Percentiles rank a stretch among this genome's conserved stretches.
Evolutionary conservation across 2,113 vertebrate genomes (phyloP).

Genomic region (Oxyura jamaicensis): DNA sequence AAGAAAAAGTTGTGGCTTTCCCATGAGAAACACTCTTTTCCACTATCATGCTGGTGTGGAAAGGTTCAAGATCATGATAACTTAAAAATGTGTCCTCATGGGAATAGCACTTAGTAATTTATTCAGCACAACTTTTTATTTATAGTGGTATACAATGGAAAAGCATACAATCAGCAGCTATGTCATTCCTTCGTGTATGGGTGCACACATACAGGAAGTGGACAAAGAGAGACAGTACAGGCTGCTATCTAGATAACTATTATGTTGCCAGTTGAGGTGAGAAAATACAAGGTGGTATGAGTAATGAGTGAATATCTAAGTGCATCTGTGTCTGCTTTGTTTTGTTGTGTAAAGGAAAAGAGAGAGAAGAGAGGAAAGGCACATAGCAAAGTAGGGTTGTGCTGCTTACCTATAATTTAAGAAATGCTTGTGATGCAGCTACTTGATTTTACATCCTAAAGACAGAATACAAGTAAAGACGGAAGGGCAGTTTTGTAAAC

Average conservation of each 20-base stretch:
- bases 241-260: background rate
- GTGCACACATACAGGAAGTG: background rate
- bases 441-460: background rate
- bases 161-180: background rate
- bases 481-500: background rate
- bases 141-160: background rate
- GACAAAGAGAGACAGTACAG: background rate
- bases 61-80: background rate
- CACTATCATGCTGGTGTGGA: background rate
- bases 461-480: background rate
- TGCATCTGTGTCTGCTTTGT: background rate
- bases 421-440: background rate
- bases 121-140: background rate
- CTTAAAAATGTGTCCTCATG: background rate
- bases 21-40: background rate
- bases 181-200: background rate
- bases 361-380: background rate
- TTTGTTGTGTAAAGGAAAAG: background rate
- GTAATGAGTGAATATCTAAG: slow-evolving; percentile 6
- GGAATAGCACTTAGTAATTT: background rate
- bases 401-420: background rate
- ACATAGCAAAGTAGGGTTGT: background rate
- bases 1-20: background rate
- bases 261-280: background rate
- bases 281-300: background rate